Base-by-base conservation (phyloP, 2,797 vertebrate genomes). In the Amphiprion clarkii region DNA sequence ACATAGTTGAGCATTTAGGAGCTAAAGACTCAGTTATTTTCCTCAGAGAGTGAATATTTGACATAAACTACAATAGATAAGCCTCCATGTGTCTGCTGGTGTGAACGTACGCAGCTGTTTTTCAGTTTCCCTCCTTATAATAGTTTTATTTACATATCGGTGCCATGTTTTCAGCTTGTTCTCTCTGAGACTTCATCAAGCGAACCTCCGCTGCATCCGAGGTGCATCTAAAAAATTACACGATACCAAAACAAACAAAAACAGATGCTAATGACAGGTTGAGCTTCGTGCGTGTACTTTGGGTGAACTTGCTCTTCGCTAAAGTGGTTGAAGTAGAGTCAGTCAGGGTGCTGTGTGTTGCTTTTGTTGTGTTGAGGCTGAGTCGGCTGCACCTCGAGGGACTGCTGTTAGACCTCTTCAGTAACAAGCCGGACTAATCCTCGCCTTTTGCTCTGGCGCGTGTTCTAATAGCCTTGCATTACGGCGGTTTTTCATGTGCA, bases 341-440 rank as follows among this genome's bases (percentile, higher is more conserved):
- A 76, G 67, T 72, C 6, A 40, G 68, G 57, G 67, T 55, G 68
- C 68, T 69, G 75, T 33, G 65, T 63, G 46, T 53, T 70, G 7
- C 12, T 39, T 12, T 33, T 8, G 12, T 3, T 12, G 36, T 39
- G 36, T 66, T 67, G 65, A 27, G 53, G 77, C 89, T 79, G 85
- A 83, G 80, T 69, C 31, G 60, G 57, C 79, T 76, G 79, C 87
- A 65, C 84, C 87, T 85, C 63, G 4, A 74, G 85, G 83, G 84
- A 77, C 75, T 81, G 76, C 83, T 89, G 87, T 88, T 82, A 64
- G 72, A 84, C 80, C 83, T 87, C 78, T 81, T 87, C 76, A 79
- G 75, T 75, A 87, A 89, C 36, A 78, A 81, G 71, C 65, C 23
- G 5, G 81, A 65, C 87, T 87, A 90, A 92, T 88, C 86, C 85